Evolutionary conservation across 2,113 vertebrate species (phyloP), one percentile per base, ranked within the genome.

Genomic region (Raja brachyura): DNA sequence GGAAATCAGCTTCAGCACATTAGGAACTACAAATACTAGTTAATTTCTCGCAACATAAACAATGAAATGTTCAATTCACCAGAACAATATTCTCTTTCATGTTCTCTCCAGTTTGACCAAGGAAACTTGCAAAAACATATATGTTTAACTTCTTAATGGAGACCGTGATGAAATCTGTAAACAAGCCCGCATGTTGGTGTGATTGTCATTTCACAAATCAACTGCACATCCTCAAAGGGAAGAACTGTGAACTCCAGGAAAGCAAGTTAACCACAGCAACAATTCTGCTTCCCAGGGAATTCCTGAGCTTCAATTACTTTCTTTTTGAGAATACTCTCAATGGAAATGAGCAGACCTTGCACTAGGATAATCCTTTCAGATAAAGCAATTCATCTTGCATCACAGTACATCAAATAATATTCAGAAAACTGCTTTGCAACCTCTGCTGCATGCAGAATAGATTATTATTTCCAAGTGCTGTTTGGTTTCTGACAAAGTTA

Each of bases 131-230:
- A 63, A 88, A 88, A 61, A 33, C n/a, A 18, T 88, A n/a, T 25
- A 88, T 61, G 4, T 88, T 11, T 88, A 61, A 66, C 59, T 77
- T 33, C 2, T 14, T 77, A 77, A 77, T 10, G 31, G 7, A 88
- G 83, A 66, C 61, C 83, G 18, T 31, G 59, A 14, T 8, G 11
- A 88, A 61, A 11, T 88, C 1, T 31, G 18, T 61, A 56, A 66
- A 28, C 59, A 31, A 88, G 59, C n/a, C 59, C 31, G n/a, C 31
- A n/a, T 63, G n/a, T 88, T 88, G 83, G 28, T 63, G 61, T 88
- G 56, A 88, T 88, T 66, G 61, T 88, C 56, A 88, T 88, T 88
- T 63, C 59, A 88, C 39, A 63, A 88, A 88, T 88, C 83, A 88
- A 63, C 56, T 18, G 83, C 59, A n/a, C n/a, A 14, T 88, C 61